Evolutionary conservation across 2,888 invertebrate species (phyloP), one percentile per base, ranked within the genome.

Genomic region (Diogma glabrata): DNA sequence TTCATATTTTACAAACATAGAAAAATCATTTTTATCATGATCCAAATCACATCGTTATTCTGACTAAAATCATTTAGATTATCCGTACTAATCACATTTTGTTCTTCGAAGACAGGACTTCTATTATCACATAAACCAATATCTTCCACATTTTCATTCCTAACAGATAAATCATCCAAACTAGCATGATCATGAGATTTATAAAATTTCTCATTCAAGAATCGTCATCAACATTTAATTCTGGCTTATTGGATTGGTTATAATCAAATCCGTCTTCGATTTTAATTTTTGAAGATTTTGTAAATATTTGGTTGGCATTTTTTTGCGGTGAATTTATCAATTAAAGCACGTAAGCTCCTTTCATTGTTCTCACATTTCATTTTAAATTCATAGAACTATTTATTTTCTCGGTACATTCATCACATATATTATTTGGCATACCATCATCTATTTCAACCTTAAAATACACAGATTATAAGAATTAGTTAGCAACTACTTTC

Each of bases 391-490:
- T 52, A 55, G n/a, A 53, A 46, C 14, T 43, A 30, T 30, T 54
- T 40, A 7, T 52, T 48, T 49, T 54, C 50, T 12, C 51, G 48
- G 3, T 45, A 33, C 57, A 57, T 9, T 51, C 50, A n/a, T 23
- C 40, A 49, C 57, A 57, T 26, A 55, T 51, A 51, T 49, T 40
- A 30, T 52, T 46, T 22, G 57, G 57, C 45, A 57, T 33, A 7
- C 51, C 54, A 49, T 57, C 57, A 24, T 55, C 52, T 33, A 33
- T 19, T 1, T 43, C 22, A 24, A 57, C 46, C 57, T 48, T 33
- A 7, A 47, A 28, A 19, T 14, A 14, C n/a, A 30, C 14, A n/a
- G 19, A 26, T 12, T 8, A n/a, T 24, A 24, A 16, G 8, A 16
- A 26, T 47, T 45, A n/a, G n/a, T 23, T 19, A 16, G 17, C 10